Percentiles rank a stretch among this genome's conserved stretches.
Conservation (phyloP, 2,113 vertebrate genomes). For the Pheucticus melanocephalus region DNA sequence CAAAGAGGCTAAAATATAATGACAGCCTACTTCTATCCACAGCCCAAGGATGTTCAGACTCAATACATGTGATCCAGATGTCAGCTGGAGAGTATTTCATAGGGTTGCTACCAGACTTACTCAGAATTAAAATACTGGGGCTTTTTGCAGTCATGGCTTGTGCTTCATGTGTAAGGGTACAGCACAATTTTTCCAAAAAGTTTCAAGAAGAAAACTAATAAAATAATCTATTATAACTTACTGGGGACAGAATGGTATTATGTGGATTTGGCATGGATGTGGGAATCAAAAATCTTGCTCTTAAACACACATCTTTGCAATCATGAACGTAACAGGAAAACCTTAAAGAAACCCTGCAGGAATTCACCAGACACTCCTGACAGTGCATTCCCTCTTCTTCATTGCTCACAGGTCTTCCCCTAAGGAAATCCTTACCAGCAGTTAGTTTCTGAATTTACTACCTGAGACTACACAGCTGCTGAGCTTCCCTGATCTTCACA, state of each 20-base stretch:
- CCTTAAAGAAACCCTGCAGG: neutral
- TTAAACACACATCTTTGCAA: neutral
- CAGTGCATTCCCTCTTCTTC: neutral
- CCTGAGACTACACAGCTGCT: neutral
- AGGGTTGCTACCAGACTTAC: neutral
- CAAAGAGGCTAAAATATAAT: neutral
- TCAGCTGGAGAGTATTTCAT: neutral
- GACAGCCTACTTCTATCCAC: neutral
- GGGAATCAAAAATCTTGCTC: neutral
- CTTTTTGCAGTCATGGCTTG: neutral
- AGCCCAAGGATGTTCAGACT: neutral
- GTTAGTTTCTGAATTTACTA: neutral
- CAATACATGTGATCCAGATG: neutral
- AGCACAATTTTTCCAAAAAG: neutral
- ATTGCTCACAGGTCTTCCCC: neutral
- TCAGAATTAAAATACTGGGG: neutral
- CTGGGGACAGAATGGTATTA: neutral
- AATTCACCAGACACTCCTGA: neutral
- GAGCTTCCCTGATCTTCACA: neutral
- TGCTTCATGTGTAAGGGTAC: neutral
- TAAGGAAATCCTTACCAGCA: neutral
- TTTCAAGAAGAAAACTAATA: neutral
- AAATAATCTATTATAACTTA: neutral
- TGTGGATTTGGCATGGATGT: neutral
- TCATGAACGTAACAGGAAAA: neutral